Evolutionary conservation across 1,140 invertebrate genomes (phyloP), one percentile per base, ranked within the genome.

Genomic region (Musca domestica): DNA sequence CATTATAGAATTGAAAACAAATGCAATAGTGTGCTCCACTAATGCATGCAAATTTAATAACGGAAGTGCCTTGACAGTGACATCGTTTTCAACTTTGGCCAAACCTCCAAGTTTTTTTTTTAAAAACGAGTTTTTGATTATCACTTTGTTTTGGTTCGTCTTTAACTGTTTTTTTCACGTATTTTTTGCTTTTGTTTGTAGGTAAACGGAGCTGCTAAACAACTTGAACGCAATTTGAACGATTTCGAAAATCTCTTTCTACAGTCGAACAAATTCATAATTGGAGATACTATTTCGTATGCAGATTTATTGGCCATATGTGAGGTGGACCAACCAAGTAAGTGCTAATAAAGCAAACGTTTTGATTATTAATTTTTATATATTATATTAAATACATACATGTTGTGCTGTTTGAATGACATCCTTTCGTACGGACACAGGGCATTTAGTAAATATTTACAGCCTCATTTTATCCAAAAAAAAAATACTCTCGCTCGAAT

Each of bases 261-360:
- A 2, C 72, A 74, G 64, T 84, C 84, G 2, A 85, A 85, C 15
- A 84, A 86, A 64, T 95, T 87, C 73, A 81, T 96, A 22, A 81
- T 84, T 66, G 91, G 92, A 72, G 78, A 91, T 73, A 86, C 91
- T 7, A 74, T 85, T 15, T 89, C 88, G 7, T 87, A 92, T 46
- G 92, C 93, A 34, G 94, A 95, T 83, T 77, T 95, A 54, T 83
- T 93, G 64, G 92, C 88, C 5, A 87, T 88, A 17, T 93, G 91
- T 79, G 94, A 95, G 83, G 83, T 95, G 34, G 92, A 95, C 80
- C 93, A 95, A 84, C 87, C 92, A 51, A 85, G 85, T 81, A 82
- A 88, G 72, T 83, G 69, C 30, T 23, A 30, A 12, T 34, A 1
- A 15, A n/a, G n/a, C n/a, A n/a, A n/a, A n/a, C n/a, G n/a, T n/a